Base-by-base conservation (phyloP, 2,113 vertebrate species). In the Nannobrachium achirus region DNA sequence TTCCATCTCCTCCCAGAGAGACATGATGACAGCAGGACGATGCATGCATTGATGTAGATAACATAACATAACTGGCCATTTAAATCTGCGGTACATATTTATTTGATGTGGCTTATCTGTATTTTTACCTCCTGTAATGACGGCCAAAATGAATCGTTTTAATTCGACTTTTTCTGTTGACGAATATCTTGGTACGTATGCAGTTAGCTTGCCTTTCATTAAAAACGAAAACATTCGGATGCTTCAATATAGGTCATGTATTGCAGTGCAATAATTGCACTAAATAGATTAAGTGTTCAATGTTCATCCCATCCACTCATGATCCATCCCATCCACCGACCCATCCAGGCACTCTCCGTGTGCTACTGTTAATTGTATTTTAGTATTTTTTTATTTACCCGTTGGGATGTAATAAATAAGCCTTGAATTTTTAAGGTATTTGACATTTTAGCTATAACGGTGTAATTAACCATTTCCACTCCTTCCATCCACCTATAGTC, bases 111-210 rank as follows among this genome's bases (percentile, higher is more conserved):
- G 8, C n/a, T 48, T 4, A 48, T 13, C 13, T 48, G 45, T 20
- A 41, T 41, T 33, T 33, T 10, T 10, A 38, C 38, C 20, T 41
- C 3, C 1, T 0, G 39, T 6, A 13, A 20, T 63, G 15, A 72
- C 39, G n/a, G 60, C 3, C 38, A 81, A 15, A 53, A 88, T 86
- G 84, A 87, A 52, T 71, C 87, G 87, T 1, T 84, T 90, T 11
- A 80, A 66, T n/a, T 52, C 71, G 56, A 15, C 70, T 11, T 63
- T 82, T 3, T 68, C 86, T 3, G 82, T 69, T 0, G 80, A 88
- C 7, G 78, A 87, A 18, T 91, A 91, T 53, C 88, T 91, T 14
- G 87, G 89, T 91, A 84, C 15, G 49, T 7, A 51, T 51, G 3
- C 1, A 6, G 16, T 16, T 18, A 15, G 45, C 14, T 48, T 48